Evolutionary conservation across 1,140 invertebrate genomes (phyloP), one percentile per base, ranked within the genome.

Genomic region (Chymomyza costata): DNA sequence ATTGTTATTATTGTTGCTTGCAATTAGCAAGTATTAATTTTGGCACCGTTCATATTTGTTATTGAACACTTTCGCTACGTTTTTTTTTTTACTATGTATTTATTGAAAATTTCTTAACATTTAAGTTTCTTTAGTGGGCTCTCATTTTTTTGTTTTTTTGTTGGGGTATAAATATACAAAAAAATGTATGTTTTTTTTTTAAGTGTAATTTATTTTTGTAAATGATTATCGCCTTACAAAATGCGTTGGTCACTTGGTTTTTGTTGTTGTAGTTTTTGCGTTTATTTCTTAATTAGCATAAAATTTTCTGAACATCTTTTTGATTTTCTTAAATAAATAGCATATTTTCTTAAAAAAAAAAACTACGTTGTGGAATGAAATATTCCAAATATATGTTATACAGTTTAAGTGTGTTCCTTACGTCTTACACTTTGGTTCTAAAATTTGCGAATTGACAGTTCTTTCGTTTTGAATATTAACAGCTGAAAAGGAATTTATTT

Each of bases 221-320:
- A 73, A 68, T 78, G 73, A 78, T 80, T 78, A 80, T 80, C 67
- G 67, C 64, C 55, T 60, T 64, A 37, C 18, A 47, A 57, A 67
- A 67, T 80, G 71, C 63, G 63, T 80, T 80, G 64, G 59, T 68
- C 65, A 61, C 60, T 67, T 54, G 38, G 57, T 68, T 28, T 28
- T 31, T 37, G 8, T 37, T 59, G 15, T 50, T 30, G 45, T 63
- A 46, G 52, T 64, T 28, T 28, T 28, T 28, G 25, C 10, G 10
- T 28, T 28, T 6, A 51, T 51, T 40, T 35, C 25, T 31, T 0
- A n/a, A 11, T 15, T 41, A 31, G 18, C 13, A 16, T 31, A 28
- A 41, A 40, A 45, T 52, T 25, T 58, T 46, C 37, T 6, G 32
- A 3, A 10, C 32, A 13, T 10, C 5, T 28, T 6, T 28, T 10